Base-by-base conservation (phyloP, 2,113 vertebrate species). In the Oostethus manadensis region DNA sequence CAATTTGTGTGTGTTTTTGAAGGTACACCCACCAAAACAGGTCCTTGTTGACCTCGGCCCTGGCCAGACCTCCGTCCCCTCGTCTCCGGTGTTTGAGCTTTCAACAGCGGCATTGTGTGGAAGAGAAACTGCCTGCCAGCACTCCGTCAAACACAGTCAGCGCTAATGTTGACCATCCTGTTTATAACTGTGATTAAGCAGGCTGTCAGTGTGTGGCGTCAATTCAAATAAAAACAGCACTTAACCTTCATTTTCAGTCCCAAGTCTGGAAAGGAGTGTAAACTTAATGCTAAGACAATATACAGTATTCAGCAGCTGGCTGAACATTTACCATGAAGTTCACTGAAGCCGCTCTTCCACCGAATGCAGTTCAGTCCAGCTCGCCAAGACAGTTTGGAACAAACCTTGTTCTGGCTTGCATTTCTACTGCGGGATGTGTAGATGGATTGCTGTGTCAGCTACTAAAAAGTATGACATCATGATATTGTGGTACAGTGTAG, bases 51-150 rank as follows among this genome's bases (percentile, higher is more conserved):
- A 80, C 70, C 75, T 76, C 64, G 0, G 48, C 9, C 35, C 5
- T 0, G 47, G 49, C 55, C 60, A 6, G 21, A 51, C 48, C 58
- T 23, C 23, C 3, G 9, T 51, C 64, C 8, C 43, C 35, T 18
- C 56, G 48, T 50, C 61, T 71, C 58, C 8, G 17, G 65, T 45
- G 51, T 74, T 76, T 70, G 21, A 58, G 56, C 54, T 71, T 70
- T 83, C 77, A 86, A 68, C 74, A 69, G 71, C 44, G 59, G 57
- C 69, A 62, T 80, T 83, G 66, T 77, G 62, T 64, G 44, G 8
- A 71, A 42, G 4, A 42, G 20, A 60, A 68, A 44, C n/a, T 11
- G 56, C 38, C 57, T 49, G 59, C 73, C 64, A 73, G 59, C 38
- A 1, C 57, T 46, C 21, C 9, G 11, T 22, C 51, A 29, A 60